Percentiles rank a stretch among this genome's conserved stretches.
These are phyloP conservation scores for Lamellibrachia luymesi DNA, from an alignment of 1,140 invertebrate species.

Conservation along the genomic window DNA sequence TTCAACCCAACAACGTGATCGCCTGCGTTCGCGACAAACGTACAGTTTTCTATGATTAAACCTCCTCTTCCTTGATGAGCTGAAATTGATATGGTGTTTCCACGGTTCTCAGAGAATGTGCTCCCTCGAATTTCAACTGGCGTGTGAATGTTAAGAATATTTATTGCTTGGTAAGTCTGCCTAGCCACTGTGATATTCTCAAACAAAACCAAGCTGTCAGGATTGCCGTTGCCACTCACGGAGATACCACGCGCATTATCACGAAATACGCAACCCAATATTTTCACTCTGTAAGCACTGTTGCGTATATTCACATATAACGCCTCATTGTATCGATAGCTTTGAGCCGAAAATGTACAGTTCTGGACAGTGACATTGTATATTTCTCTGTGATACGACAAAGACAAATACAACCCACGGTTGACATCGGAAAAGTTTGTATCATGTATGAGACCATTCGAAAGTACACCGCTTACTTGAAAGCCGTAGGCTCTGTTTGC, in stretches of 20 bases:
- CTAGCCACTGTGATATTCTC: not conserved
- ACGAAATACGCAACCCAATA: not conserved
- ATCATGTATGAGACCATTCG: not conserved
- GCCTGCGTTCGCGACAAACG: not conserved
- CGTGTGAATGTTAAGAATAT: not conserved
- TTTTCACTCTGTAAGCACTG: not conserved
- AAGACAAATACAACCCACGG: not conserved
- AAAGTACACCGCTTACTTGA: not conserved
- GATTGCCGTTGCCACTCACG: not conserved
- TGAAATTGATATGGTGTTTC: not conserved
- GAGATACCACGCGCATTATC: not conserved
- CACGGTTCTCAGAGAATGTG: not conserved
- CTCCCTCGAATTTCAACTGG: not conserved
- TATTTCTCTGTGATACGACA: not conserved
- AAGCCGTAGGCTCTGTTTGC: not conserved
- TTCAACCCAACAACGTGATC: not conserved
- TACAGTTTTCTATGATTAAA: not conserved
- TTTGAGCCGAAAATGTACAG: not conserved
- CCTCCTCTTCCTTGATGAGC: not conserved
- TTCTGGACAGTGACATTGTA: not conserved
- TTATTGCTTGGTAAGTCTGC: not conserved
- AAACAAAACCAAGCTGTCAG: not conserved
- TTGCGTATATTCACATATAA: not conserved
- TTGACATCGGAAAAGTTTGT: not conserved
- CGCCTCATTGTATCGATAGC: not conserved